These are phyloP conservation scores for Corythornis leucogaster DNA, from an alignment of 2,797 vertebrate genomes.

Conservation along the genomic window DNA sequence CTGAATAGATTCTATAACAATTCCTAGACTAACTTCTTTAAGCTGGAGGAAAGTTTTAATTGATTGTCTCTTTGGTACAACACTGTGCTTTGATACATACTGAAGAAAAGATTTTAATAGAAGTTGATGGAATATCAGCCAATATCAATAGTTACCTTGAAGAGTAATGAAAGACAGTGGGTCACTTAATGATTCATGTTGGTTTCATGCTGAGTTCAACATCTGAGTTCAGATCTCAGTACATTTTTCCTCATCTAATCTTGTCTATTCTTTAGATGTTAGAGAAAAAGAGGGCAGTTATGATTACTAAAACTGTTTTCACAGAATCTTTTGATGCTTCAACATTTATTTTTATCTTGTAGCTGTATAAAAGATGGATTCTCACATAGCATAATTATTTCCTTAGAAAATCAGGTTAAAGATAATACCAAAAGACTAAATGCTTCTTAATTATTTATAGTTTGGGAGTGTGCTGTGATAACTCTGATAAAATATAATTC, in stretches of 20 bases:
- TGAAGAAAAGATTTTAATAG: neutral
- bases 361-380: neutral
- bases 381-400: neutral
- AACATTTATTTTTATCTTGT: neutral
- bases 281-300: neutral
- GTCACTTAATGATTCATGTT: neutral
- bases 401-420: neutral
- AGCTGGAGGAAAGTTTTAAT: neutral
- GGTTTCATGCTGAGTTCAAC: neutral
- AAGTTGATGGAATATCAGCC: neutral
- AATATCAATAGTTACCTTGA: neutral
- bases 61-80: neutral
- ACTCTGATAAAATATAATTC: neutral
- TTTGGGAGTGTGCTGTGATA: neutral
- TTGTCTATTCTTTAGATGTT: neutral
- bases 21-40: neutral
- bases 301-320: neutral
- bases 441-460: neutral
- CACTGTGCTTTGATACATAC: neutral
- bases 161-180: neutral
- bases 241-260: neutral
- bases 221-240: neutral
- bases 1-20: neutral
- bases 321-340: neutral
- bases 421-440: neutral